Evolutionary conservation across 2,113 vertebrate genomes (phyloP).

Genomic region (Nicator chloris): DNA sequence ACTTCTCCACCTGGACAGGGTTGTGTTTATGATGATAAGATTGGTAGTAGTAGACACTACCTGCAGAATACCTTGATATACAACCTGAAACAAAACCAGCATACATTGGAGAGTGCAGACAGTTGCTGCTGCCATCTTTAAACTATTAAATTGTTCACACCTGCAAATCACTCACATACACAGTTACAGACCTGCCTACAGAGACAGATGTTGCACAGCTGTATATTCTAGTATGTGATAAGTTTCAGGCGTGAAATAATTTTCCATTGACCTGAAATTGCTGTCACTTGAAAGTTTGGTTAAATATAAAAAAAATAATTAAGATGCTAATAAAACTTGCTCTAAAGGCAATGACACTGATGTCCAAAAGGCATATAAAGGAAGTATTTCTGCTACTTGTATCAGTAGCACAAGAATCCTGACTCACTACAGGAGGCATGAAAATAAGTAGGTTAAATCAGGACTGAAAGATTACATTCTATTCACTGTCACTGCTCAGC

Average conservation of each 20-base stretch:
- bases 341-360: not conserved
- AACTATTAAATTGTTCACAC: not conserved
- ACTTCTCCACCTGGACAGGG: conserved; percentile 86
- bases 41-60: conserved; percentile 91
- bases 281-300: not conserved
- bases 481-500: not conserved
- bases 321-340: not conserved
- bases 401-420: not conserved
- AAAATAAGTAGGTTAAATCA: not conserved
- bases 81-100: conserved; percentile 78
- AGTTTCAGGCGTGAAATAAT: not conserved
- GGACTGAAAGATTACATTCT: not conserved
- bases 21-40: conserved; percentile 93
- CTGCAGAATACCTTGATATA: conserved; percentile 95
- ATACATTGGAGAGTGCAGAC: not conserved
- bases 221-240: not conserved
- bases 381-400: not conserved
- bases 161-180: not conserved
- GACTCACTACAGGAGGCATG: not conserved
- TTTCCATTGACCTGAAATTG: not conserved
- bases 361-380: not conserved
- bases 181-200: not conserved
- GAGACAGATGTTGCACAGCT: not conserved
- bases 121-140: not conserved
- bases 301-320: not conserved